Evolutionary conservation across 2,888 invertebrate species (phyloP), one percentile per base, ranked within the genome.

Genomic region (Lithophane ornitopus): DNA sequence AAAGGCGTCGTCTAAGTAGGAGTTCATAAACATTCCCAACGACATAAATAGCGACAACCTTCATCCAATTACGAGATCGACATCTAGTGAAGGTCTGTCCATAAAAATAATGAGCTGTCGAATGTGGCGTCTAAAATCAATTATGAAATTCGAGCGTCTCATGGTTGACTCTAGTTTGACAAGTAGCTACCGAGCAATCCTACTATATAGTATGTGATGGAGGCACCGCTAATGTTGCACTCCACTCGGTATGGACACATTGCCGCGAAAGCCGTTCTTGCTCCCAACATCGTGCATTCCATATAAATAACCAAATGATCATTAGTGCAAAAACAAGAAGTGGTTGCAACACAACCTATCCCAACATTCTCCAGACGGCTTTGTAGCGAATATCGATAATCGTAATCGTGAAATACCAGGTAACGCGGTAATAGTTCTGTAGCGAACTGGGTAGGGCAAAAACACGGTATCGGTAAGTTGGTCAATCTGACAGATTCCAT

Each of bases 211-310:
- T 49, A 16, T 22, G 56, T 52, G 62, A 63, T 76, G 34, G 84
- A 84, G 80, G 81, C 85, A 88, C 89, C 88, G 90, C 90, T 90
- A 91, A 90, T 90, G 88, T 87, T 88, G 89, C 83, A 82, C 70
- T 79, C 44, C 62, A 65, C 61, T 82, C 34, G 12, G 87, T 91
- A 91, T 91, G 92, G 91, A 89, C 88, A 91, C 88, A 90, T 89
- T 90, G 90, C 90, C 93, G 92, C 92, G 94, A 95, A 95, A 95
- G 95, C 93, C 88, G 94, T 93, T 93, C 93, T 94, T 92, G 92
- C 89, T 80, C 68, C 88, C 84, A 83, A 87, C 87, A 70, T 68
- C 46, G 85, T 78, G 83, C 93, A 94, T 93, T 93, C 94, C 93
- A 89, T 88, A 70, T 78, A 91, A 87, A 70, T 78, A 91, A 88